Percentiles rank a stretch among this genome's conserved stretches.
Conservation (phyloP, 2,797 vertebrate species). For the Cichlasoma orientale region DNA sequence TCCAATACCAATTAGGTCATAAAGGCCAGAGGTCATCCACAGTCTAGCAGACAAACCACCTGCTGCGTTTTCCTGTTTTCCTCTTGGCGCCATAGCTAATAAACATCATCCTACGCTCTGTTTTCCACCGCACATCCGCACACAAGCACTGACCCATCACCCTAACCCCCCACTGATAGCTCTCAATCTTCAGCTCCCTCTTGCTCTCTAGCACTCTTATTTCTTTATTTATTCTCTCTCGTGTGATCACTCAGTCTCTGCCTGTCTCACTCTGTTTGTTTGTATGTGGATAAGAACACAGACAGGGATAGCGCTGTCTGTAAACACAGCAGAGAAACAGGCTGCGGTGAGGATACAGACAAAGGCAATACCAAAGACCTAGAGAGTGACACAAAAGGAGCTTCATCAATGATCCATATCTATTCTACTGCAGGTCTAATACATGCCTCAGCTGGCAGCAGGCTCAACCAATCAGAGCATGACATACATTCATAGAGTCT, state of each 20-base stretch:
- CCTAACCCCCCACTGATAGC: background rate
- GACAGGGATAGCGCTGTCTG: background rate
- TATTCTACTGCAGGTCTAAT: conserved; percentile 51
- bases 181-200: conserved; percentile 10
- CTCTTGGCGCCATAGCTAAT: conserved; percentile 16
- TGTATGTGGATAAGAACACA: conserved; percentile 15
- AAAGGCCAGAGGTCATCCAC: conserved; percentile 21
- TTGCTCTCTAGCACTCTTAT: background rate
- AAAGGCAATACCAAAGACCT: conserved; percentile 1
- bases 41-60: conserved; percentile 14
- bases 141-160: conserved; percentile 21
- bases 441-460: conserved; percentile 28
- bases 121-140: conserved; percentile 14
- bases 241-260: background rate
- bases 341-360: background rate
- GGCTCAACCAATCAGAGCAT: conserved; percentile 65
- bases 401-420: conserved; percentile 61
- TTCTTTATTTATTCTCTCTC: background rate
- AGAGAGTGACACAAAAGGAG: conserved; percentile 22
- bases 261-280: background rate
- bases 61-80: conserved; percentile 29
- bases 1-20: background rate
- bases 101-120: conserved; percentile 15
- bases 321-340: background rate
- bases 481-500: conserved; percentile 38